Conservation (phyloP, 1,140 invertebrate species). For the Neodiprion pinetum region DNA sequence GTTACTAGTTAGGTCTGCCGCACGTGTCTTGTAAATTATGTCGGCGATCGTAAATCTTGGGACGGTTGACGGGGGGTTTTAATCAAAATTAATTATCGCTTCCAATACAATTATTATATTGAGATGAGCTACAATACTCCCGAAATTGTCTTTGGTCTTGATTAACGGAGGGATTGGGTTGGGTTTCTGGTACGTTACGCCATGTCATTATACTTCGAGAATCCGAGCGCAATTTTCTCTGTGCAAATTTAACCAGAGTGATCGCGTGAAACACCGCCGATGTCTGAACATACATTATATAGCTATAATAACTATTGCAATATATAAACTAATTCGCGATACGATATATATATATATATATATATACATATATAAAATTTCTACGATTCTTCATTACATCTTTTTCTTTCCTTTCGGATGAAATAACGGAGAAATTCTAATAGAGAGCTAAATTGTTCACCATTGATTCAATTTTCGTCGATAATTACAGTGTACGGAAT, state of each 20-base stretch:
- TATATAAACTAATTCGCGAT: too few species aligned
- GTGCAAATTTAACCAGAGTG: slow-evolving; percentile 5
- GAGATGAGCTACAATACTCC: background rate
- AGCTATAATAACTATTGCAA: too few species aligned
- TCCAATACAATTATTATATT: background rate
- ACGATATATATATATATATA: too few species aligned
- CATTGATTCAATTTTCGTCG: too few species aligned
- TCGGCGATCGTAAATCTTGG: background rate
- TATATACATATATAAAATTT: too few species aligned
- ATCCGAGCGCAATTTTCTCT: background rate
- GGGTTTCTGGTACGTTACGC: too few species aligned
- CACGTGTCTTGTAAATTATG: background rate
- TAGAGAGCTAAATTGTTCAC: too few species aligned
- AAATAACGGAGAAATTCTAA: too few species aligned
- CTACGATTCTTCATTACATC: too few species aligned
- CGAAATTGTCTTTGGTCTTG: background rate
- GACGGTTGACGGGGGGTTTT: background rate
- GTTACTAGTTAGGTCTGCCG: background rate
- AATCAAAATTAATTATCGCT: slow-evolving; percentile 3
- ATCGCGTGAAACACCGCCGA: background rate
- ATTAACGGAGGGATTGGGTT: background rate
- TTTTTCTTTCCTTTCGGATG: too few species aligned
- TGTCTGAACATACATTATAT: background rate
- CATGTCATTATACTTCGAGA: background rate
- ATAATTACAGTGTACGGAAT: too few species aligned